Base-by-base conservation (phyloP, 2,888 invertebrate species). In the Erebia epiphron region DNA sequence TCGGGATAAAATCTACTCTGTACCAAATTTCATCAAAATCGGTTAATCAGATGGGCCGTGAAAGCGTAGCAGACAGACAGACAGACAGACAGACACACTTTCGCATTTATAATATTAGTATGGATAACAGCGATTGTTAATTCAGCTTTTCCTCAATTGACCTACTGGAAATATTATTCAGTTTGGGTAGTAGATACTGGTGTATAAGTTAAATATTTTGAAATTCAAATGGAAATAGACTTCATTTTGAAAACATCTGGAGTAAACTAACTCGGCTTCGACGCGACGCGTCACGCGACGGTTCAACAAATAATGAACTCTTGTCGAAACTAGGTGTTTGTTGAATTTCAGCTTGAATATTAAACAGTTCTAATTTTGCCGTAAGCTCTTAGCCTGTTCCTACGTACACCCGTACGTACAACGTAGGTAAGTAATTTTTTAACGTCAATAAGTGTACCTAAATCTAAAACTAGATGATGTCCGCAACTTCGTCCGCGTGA, bases 201-300 rank as follows among this genome's bases (percentile, higher is more conserved):
- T 2, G 58, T 35, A 64, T 46, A 18, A 43, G 46, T 64, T 3
- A n/a, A 56, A 63, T 66, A 67, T 70, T 70, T 54, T 62, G 56
- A 43, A 46, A 10, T 26, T 56, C 13, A n/a, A 56, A 35, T 61
- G 43, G 57, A 41, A 67, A 71, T 67, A 63, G 54, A 67, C 18
- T 35, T 57, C 50, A 66, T 58, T 68, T 68, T 64, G 54, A 52
- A 64, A 71, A 71, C 64, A 71, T 67, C 54, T 49, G 49, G 49
- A 49, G 70, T 56, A 18, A 63, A 26, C 54, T n/a, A 35, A 43
- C 41, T 52, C 64, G n/a, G 52, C 61, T 21, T 11, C n/a, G 35
- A n/a, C n/a, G n/a, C n/a, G n/a, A n/a, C n/a, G n/a, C n/a, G n/a
- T n/a, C n/a, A 11, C 57, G 21, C n/a, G 57, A 11, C 46, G 21